Base-by-base conservation (phyloP, 1,140 invertebrate genomes). In the Diploscapter pachys region DNA sequence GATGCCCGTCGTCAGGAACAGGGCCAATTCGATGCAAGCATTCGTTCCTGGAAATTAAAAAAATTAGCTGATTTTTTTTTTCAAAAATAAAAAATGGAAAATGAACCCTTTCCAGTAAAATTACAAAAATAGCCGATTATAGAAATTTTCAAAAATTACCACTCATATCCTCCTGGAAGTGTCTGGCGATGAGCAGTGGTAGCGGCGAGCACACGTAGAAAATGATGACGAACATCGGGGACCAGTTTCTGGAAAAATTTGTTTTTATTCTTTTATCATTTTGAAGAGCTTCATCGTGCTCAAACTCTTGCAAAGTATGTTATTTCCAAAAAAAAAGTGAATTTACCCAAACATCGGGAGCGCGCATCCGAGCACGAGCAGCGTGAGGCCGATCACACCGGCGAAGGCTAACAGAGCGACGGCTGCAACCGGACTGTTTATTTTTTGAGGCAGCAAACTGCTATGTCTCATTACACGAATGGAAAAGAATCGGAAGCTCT, bases 221-320 rank as follows among this genome's bases (percentile, higher is more conserved):
- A 54, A 97, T 85, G 13, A 98, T 90, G 48, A 97, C 94, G 87
- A 98, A 96, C 87, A 98, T 93, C 77, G 96, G 95, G 92, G 94
- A 98, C 93, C 96, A 98, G 86, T 92, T 90, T 85, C 93, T 93
- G 86, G 79, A 89, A 89, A 81, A n/a, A n/a, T n/a, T n/a, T n/a
- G n/a, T n/a, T n/a, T n/a, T n/a, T n/a, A n/a, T 59, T 11, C 9
- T 59, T 59, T 59, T 11, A 59, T 11, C 57, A 59, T 59, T 11
- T 11, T 9, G 50, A 65, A 48, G 63, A 11, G 9, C 50, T 11
- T 65, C n/a, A 65, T 11, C n/a, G 54, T n/a, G 3, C n/a, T 77
- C 59, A 63, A 52, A 76, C 11, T 50, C 13, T 9, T 53, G 55
- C 51, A 73, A 65, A 76, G n/a, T 53, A 75, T 55, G 61, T 13